Percentiles rank a stretch among this genome's conserved stretches.
These are phyloP conservation scores for Corella eumyota DNA, from an alignment of 23 tunicate species.

Conservation along the genomic window DNA sequence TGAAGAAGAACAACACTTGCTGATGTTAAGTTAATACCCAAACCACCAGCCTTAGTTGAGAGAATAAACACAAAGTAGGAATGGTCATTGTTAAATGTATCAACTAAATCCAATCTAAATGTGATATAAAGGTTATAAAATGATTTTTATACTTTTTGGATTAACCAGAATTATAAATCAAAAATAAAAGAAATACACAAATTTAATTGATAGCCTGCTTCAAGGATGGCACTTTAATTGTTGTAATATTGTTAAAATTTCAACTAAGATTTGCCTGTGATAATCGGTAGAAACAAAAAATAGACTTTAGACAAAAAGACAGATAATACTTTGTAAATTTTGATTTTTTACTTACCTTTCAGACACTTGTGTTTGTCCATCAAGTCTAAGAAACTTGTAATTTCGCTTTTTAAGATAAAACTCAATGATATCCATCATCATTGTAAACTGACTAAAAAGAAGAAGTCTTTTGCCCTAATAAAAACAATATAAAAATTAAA, in stretches of 20 bases:
- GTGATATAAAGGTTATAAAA: no score
- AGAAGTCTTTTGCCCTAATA: constrained; percentile 48
- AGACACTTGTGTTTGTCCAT: constrained; percentile 63
- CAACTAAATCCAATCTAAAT: constrained; percentile 66
- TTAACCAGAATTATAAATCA: no score
- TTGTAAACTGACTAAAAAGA: constrained; percentile 83
- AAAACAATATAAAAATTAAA: constrained; percentile 1
- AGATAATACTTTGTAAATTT: neutral
- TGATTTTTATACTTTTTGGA: no score
- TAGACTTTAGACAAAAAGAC: neutral
- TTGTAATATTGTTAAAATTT: neutral
- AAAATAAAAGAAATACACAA: no score
- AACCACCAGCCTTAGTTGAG: constrained; percentile 95
- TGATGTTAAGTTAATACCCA: constrained; percentile 83
- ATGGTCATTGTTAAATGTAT: constrained; percentile 47
- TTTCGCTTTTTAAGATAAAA: constrained; percentile 33
- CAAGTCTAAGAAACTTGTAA: constrained; percentile 46
- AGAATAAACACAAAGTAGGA: constrained; percentile 43
- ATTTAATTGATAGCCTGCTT: no score
- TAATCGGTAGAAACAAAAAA: neutral
- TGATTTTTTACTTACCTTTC: constrained; percentile 43
- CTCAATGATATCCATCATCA: constrained; percentile 91
- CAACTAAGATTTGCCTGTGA: neutral
- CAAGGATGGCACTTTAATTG: neutral
- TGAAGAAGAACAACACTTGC: constrained; percentile 89